Base-by-base conservation (phyloP, 2,888 invertebrate genomes). In the Meloe dianella region DNA sequence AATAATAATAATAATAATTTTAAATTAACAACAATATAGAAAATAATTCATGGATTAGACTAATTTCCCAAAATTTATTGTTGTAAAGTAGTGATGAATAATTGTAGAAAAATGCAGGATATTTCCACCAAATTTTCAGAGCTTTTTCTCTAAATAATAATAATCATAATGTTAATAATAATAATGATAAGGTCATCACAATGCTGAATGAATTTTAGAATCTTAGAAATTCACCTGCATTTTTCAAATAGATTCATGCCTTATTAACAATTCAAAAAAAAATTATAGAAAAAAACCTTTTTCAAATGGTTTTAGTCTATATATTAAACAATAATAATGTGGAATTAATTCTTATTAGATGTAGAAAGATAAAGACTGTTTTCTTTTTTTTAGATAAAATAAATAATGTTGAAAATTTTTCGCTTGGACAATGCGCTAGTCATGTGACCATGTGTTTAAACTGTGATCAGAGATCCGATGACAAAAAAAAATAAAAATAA, bases 381-480 rank as follows among this genome's bases (percentile, higher is more conserved):
- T 69, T 68, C 66, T 35, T 35, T 41, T n/a, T 17, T 17, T 41
- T 41, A 41, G 41, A 17, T 41, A 68, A 77, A 61, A 65, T n/a
- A n/a, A n/a, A n/a, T 61, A 70, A 65, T 70, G 65, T 67, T 67
- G 41, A 57, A 29, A 63, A 56, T 59, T 57, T 35, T 29, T 17
- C 78, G 77, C 77, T 76, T 79, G 82, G 82, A 82, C 83, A 82
- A 81, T 81, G 81, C 79, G 83, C 84, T 84, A 83, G 83, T 84
- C 84, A 83, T 81, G 81, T 81, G 83, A 83, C 82, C 82, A 83
- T 79, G 81, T 80, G 81, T 82, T 81, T 41, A 41, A 81, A 81
- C 84, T 84, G 84, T 84, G 84, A 84, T 84, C 82, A 80, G 80
- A 82, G 82, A 81, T 82, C 80, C 82, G 79, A 82, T 82, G 82